Evolutionary conservation across 2,797 vertebrate genomes (phyloP), one percentile per base, ranked within the genome.

Genomic region (Eulemur coronatus): DNA sequence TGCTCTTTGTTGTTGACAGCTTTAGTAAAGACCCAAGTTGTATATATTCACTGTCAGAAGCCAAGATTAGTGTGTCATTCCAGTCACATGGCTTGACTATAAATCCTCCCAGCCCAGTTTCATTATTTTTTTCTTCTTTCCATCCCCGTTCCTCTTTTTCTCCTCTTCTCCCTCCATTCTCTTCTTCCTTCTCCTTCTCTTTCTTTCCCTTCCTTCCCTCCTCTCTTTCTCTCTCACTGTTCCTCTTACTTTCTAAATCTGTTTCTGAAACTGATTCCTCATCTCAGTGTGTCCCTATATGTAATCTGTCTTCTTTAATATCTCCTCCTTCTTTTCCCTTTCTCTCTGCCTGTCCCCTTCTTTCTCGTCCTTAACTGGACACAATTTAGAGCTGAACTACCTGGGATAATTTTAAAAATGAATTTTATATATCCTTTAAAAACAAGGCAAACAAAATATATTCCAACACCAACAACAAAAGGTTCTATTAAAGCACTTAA

Each of bases 381-480:
- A 91, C 0, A 72, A 24, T 72, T 92, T 50, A 76, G 2, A 38
- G 46, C n/a, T 48, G 3, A 87, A 87, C 59, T 75, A 81, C 55
- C 13, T 20, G 70, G 8, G 91, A 85, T 59, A 43, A 12, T 33
- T 38, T 75, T 65, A 8, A 10, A 91, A 80, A 63, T 52, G 18
- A 73, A 38, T 57, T 87, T 50, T 63, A 30, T 57, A 14, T 50
- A 30, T n/a, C 4, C 6, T 78, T 86, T 10, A 50, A 82, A 87
- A 87, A 10, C 50, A 76, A 78, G 59, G 52, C 22, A 48, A 33
- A 15, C 55, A 72, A 84, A 65, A 22, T 35, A 48, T 18, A n/a
- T 55, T 78, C 6, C 84, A 89, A 50, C 20, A 87, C 22, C 17
- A 59, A 78, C 30, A 70, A 87, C 22, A 89, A 75, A 38, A 76